Evolutionary conservation across 1,140 invertebrate genomes (phyloP).

Genomic region (Drosophila sulfurigaster): DNA sequence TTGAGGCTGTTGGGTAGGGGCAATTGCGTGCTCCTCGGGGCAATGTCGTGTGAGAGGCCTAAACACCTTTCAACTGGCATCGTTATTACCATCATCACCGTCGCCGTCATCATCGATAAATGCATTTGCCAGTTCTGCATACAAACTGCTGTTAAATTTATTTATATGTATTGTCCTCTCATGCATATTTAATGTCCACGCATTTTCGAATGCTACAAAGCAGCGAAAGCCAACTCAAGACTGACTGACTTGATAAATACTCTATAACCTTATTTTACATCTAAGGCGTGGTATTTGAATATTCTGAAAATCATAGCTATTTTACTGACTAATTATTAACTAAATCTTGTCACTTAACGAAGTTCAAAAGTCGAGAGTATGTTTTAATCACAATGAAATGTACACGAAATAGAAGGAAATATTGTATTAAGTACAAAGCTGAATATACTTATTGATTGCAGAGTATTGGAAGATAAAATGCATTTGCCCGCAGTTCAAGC

Average conservation of each 20-base stretch:
- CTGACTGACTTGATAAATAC: not conserved
- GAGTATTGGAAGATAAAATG: slow-evolving; percentile 64
- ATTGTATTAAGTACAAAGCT: too few species aligned
- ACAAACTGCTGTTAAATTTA: slow-evolving; percentile 81
- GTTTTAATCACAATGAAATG: too few species aligned
- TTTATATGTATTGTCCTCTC: slow-evolving; percentile 79
- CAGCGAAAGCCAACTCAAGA: not conserved
- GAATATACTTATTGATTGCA: not conserved
- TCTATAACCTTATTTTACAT: not conserved
- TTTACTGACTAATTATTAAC: too few species aligned
- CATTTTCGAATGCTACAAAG: slow-evolving; percentile 47
- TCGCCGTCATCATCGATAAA: slow-evolving; percentile 62
- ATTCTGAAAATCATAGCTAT: too few species aligned
- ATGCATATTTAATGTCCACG: slow-evolving; percentile 84
- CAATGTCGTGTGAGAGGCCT: slow-evolving; percentile 52
- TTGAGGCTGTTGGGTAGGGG: too few species aligned
- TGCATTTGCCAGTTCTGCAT: slow-evolving; percentile 74
- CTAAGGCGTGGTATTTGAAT: too few species aligned
- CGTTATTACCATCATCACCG: slow-evolving; percentile 68
- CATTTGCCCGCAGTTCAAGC: slow-evolving; percentile 57
- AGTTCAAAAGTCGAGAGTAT: too few species aligned
- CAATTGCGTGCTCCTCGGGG: slow-evolving; percentile 27
- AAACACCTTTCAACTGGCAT: slow-evolving; percentile 72
- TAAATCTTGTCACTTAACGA: too few species aligned
- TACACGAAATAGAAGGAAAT: too few species aligned